A percentile compares a stretch with the other conserved stretches of the same genome.
These are phyloP conservation scores for Ichneumon xanthorius DNA, from an alignment of 2,888 invertebrate genomes.

Conservation along the genomic window DNA sequence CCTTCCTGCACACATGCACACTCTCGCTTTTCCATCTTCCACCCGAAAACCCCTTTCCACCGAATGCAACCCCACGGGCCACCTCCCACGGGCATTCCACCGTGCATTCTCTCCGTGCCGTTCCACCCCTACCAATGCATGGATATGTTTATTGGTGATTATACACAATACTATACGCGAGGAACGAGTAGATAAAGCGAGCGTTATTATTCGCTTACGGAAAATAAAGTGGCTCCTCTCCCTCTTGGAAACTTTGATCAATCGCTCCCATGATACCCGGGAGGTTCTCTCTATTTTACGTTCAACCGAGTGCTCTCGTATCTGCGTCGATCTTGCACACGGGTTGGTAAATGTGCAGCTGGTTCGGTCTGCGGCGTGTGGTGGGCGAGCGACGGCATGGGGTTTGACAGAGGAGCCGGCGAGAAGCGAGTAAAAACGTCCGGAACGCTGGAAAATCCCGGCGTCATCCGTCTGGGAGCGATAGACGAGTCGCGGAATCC, in stretches of 20 bases:
- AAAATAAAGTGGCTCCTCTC: constrained; percentile 42
- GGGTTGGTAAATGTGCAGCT: neutral
- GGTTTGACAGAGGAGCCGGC: constrained; percentile 6
- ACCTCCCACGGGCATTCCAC: constrained; percentile 58
- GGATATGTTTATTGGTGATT: constrained; percentile 68
- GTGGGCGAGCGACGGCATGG: neutral
- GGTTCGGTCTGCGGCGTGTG: neutral
- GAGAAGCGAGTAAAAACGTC: constrained; percentile 25
- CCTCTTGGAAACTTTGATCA: constrained; percentile 50
- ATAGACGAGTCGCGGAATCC: constrained; percentile 32
- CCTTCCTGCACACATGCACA: constrained; percentile 34
- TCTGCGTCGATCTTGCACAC: neutral
- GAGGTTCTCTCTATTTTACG: neutral
- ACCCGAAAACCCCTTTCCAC: constrained; percentile 42
- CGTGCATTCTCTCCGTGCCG: constrained; percentile 37
- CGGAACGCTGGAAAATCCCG: constrained; percentile 17
- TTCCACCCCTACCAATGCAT: constrained; percentile 33
- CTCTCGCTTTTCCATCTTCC: constrained; percentile 58
- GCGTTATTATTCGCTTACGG: constrained; percentile 46
- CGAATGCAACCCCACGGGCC: constrained; percentile 18
- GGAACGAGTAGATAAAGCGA: constrained; percentile 49
- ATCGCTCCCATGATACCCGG: constrained; percentile 38
- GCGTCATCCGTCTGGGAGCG: constrained; percentile 38
- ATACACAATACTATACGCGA: constrained; percentile 48
- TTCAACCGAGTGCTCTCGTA: neutral